These are phyloP conservation scores for Channa argus DNA, from an alignment of 2,113 vertebrate species.

Conservation along the genomic window DNA sequence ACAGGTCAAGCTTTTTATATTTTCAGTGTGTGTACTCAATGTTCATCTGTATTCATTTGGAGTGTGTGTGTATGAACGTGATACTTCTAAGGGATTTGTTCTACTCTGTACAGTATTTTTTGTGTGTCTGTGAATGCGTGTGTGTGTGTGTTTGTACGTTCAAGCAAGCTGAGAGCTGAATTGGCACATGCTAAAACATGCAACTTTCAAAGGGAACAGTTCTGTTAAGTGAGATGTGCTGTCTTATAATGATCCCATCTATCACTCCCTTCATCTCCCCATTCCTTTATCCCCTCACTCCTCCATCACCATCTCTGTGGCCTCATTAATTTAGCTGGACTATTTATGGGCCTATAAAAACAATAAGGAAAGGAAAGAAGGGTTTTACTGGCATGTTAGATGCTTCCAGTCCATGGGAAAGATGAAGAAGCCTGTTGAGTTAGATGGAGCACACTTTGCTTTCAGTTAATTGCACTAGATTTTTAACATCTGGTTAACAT, in stretches of 20 bases:
- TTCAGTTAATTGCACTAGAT: slow-evolving; percentile 69
- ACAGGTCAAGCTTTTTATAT: too few species aligned
- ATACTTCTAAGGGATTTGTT: slow-evolving; percentile 41
- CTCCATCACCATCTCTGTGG: slow-evolving; percentile 72
- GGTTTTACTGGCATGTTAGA: slow-evolving; percentile 61
- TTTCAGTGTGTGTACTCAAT: too few species aligned
- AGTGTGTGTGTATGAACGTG: slow-evolving; percentile 3
- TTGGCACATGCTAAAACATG: slow-evolving; percentile 59
- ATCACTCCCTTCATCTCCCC: slow-evolving; percentile 79
- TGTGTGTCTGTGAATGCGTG: slow-evolving; percentile 12
- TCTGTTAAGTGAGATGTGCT: slow-evolving; percentile 80
- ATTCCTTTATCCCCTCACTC: slow-evolving; percentile 70
- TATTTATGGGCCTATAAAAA: slow-evolving; percentile 79
- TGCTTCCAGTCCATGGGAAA: slow-evolving; percentile 64
- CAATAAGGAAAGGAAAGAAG: slow-evolving; percentile 68
- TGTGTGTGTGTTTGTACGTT: slow-evolving; percentile 47
- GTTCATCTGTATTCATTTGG: background rate
- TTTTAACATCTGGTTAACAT: slow-evolving; percentile 74
- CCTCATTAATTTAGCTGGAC: slow-evolving; percentile 77
- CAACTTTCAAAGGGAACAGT: slow-evolving; percentile 76
- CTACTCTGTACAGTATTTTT: background rate
- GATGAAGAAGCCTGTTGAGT: slow-evolving; percentile 53
- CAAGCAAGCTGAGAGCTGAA: slow-evolving; percentile 33
- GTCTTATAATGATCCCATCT: slow-evolving; percentile 81
- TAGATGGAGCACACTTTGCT: slow-evolving; percentile 58